Conservation (phyloP, 2,113 vertebrate species). For the Anser brachyrhynchus region DNA sequence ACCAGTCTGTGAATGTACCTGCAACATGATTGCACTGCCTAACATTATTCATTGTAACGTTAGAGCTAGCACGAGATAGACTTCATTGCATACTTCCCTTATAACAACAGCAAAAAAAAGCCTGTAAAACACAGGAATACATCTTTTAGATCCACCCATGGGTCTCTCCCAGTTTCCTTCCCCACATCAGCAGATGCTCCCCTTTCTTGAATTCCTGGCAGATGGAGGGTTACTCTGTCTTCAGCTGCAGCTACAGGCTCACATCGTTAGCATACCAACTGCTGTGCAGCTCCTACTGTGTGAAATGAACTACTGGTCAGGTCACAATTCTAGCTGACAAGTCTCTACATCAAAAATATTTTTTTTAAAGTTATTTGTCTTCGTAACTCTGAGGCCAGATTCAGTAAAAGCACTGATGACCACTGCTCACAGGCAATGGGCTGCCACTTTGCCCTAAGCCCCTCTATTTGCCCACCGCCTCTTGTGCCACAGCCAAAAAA, state of each 20-base stretch:
- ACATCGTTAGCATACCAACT: background rate
- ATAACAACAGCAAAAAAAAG: background rate
- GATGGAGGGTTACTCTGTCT: background rate
- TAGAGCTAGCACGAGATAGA: background rate
- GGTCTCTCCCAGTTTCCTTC: background rate
- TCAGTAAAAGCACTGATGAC: background rate
- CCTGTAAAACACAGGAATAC: background rate
- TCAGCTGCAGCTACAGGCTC: rapidly evolving
- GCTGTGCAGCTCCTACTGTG: background rate
- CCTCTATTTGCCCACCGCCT: background rate
- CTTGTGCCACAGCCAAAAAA: background rate
- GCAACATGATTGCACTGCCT: background rate
- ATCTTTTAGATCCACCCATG: background rate
- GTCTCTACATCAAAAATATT: background rate
- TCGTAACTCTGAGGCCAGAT: background rate
- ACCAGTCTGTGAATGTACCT: background rate
- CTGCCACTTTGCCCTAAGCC: background rate
- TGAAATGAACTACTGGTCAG: background rate
- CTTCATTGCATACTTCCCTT: background rate
- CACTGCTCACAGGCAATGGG: background rate
- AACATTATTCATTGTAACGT: background rate
- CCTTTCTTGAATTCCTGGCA: background rate
- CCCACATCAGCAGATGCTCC: background rate
- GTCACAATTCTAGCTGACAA: background rate
- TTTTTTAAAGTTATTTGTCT: background rate